A percentile compares a stretch with the other conserved stretches of the same genome.
Conservation (phyloP, 2,797 vertebrate species). For the Propithecus perrieri region DNA sequence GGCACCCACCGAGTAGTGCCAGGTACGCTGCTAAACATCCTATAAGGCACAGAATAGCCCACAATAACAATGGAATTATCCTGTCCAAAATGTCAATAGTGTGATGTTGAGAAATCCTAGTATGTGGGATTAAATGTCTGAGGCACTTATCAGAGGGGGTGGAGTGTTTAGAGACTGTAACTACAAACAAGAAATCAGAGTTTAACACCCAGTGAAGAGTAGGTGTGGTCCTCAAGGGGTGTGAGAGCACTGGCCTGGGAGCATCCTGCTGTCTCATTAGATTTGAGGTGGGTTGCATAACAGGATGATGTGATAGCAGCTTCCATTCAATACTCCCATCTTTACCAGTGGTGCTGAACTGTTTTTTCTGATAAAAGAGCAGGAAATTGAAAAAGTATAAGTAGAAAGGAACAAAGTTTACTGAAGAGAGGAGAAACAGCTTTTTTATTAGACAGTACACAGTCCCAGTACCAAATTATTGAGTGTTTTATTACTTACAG, state of each 20-base stretch:
- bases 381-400: not conserved
- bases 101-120: not conserved
- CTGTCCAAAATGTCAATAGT: not conserved
- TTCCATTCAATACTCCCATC: not conserved
- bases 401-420: conserved; percentile 13
- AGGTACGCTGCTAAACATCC: not conserved
- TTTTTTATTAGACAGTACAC: conserved; percentile 19
- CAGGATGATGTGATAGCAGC: not conserved
- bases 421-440: conserved; percentile 8
- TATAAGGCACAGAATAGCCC: not conserved
- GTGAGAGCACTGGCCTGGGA: not conserved
- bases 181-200: conserved; percentile 46
- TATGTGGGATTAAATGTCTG: not conserved
- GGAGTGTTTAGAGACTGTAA: conserved; percentile 2
- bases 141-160: not conserved
- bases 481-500: not conserved
- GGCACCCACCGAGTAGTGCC: not conserved
- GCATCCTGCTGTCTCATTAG: not conserved
- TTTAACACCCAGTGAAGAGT: not conserved
- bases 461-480: not conserved
- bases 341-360: not conserved
- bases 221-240: not conserved
- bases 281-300: not conserved
- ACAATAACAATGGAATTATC: not conserved
- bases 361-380: not conserved